phyloP scores from a whole-genome alignment of 2,113 vertebrate genomes.

The Butorides virescens region DNA sequence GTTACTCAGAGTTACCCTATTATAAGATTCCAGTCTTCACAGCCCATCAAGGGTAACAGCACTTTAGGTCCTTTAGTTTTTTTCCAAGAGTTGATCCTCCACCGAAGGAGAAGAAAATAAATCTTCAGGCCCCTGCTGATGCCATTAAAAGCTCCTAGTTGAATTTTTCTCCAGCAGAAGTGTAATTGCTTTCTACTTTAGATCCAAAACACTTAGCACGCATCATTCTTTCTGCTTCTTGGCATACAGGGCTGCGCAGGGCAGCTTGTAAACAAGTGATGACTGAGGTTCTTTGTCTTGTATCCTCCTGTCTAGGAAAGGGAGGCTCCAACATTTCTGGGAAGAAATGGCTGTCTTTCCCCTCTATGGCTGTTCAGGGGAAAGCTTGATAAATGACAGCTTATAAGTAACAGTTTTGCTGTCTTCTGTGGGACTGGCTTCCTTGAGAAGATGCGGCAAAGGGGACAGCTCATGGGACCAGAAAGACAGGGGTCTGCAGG shows the following conservation, averaged over 20 bases:
- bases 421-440: not conserved
- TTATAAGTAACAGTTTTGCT: not conserved
- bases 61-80: not conserved
- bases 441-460: not conserved
- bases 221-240: not conserved
- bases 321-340: not conserved
- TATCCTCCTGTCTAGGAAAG: not conserved
- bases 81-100: not conserved
- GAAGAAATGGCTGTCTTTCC: too few species aligned
- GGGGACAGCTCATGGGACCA: not conserved
- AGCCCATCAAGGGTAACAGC: not conserved
- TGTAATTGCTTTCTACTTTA: not conserved
- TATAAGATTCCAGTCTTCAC: not conserved
- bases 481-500: not conserved
- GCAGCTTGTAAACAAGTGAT: not conserved
- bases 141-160: not conserved
- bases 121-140: not conserved
- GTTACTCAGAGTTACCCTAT: not conserved
- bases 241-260: not conserved
- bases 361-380: not conserved
- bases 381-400: not conserved
- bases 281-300: not conserved
- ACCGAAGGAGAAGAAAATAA: not conserved
- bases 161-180: not conserved
- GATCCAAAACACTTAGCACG: not conserved